Evolutionary conservation across 2,113 vertebrate species (phyloP), one percentile per base, ranked within the genome.

Genomic region (Strix aluco): DNA sequence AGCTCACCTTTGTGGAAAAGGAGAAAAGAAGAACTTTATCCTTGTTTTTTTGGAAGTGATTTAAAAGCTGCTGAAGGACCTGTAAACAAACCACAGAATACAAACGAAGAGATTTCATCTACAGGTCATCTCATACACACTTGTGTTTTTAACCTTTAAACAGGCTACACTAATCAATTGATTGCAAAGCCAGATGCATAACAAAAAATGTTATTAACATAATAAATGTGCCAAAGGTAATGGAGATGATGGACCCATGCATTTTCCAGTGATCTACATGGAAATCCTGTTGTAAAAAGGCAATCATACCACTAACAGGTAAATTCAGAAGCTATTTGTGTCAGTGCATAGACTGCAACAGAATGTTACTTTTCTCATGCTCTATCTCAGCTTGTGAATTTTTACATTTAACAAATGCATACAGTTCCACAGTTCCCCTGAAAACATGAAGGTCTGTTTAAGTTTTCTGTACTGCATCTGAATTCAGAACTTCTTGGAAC

Each of bases 1-100:
- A 84, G 77, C 98, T 98, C 95, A 99, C 99, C 99, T 99, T 99
- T 51, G 99, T 99, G 23, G 99, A 99, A 92, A 99, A 98, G 46
- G 99, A 99, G 95, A 99, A 99, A 90, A 99, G 97, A 47, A 99
- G 99, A 78, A 99, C 95, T 98, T 99, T 99, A 96, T 99, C 99
- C 80, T 97, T 99, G 95, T 97, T 99, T 96, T 98, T 98, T 89
- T 77, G 96, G 92, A 99, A 99, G 95, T 99, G 98, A 97, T 98
- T 98, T 89, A 99, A 97, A 95, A 99, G 98, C 88, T 98, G 99
- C 87, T 99, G 98, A 97, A 99, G 98, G 82, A 99, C 99, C 99
- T 99, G 96, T 63, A 97, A 97, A 92, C 16, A 15, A 97, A 97
- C 15, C 87, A 96, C 42, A 94, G 69, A 81, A 82, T 4, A 93